Evolutionary conservation across 2,888 invertebrate genomes (phyloP).

Genomic region (Melanchra persicariae): DNA sequence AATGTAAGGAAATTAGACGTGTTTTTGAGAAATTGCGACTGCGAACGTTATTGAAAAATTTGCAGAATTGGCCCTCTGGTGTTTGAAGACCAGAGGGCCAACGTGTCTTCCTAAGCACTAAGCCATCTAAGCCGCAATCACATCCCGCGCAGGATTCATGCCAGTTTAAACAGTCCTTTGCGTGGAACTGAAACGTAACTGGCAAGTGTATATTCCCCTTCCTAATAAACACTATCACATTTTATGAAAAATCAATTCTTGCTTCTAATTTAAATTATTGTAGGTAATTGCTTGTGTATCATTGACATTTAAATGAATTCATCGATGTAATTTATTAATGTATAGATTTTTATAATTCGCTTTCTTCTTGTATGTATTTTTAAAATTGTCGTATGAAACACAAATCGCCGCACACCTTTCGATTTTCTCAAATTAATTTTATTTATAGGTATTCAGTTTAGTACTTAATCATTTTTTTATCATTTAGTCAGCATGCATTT

Average conservation of each 20-base stretch:
- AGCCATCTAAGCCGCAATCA: too few species aligned
- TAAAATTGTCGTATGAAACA: constrained; percentile 13
- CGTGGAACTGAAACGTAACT: not conserved
- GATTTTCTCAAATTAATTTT: constrained; percentile 25
- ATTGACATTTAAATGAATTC: constrained; percentile 33
- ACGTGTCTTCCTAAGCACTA: too few species aligned
- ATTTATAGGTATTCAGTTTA: constrained; percentile 8
- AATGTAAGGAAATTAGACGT: too few species aligned
- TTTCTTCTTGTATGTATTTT: constrained; percentile 26
- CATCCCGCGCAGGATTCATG: not conserved
- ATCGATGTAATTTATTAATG: constrained; percentile 46
- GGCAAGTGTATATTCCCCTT: not conserved
- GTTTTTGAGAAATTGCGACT: too few species aligned
- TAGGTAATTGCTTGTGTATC: constrained; percentile 33
- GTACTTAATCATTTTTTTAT: constrained; percentile 11
- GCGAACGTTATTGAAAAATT: too few species aligned
- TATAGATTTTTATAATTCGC: constrained; percentile 33
- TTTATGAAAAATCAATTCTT: constrained; percentile 30
- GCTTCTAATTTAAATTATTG: constrained; percentile 50
- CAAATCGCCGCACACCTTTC: constrained; percentile 42
- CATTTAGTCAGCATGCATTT: constrained; percentile 45
- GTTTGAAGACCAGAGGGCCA: too few species aligned
- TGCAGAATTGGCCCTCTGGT: too few species aligned
- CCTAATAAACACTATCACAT: constrained; percentile 24
- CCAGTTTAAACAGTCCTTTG: not conserved